phyloP scores from a whole-genome alignment of 2,797 vertebrate genomes.

The Gymnodraco acuticeps region DNA sequence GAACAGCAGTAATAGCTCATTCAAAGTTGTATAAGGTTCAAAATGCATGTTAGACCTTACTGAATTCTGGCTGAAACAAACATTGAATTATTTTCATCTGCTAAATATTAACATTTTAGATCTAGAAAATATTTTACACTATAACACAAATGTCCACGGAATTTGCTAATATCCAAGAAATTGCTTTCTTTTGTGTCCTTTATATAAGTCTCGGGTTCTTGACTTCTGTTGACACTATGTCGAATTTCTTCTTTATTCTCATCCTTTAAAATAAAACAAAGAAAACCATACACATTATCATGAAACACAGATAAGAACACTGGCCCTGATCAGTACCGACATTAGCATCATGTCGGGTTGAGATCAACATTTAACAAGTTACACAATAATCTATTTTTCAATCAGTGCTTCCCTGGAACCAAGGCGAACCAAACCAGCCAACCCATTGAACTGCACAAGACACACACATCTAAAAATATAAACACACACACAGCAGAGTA shows the following conservation, averaged over 20 bases:
- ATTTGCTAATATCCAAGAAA: background rate
- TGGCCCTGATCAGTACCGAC: background rate
- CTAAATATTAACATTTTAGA: too few species aligned
- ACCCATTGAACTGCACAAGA: slow-evolving; percentile 7
- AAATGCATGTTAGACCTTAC: background rate
- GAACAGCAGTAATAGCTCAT: slow-evolving; percentile 1
- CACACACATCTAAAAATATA: background rate
- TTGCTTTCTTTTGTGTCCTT: too few species aligned
- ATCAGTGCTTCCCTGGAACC: slow-evolving; percentile 25
- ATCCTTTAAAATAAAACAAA: background rate
- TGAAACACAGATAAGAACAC: background rate
- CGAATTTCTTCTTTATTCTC: too few species aligned
- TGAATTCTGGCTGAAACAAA: background rate
- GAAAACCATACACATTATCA: too few species aligned
- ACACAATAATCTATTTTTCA: slow-evolving; percentile 27
- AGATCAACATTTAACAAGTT: slow-evolving; percentile 21
- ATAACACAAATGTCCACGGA: background rate
- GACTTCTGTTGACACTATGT: too few species aligned
- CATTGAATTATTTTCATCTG: too few species aligned
- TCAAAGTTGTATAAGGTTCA: background rate
- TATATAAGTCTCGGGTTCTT: too few species aligned
- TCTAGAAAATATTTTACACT: too few species aligned
- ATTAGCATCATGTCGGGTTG: background rate
- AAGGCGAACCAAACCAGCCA: slow-evolving; percentile 12
- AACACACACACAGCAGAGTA: background rate